These are phyloP conservation scores for Drosophila suboccidentalis DNA, from an alignment of 2,888 invertebrate species.

Conservation along the genomic window DNA sequence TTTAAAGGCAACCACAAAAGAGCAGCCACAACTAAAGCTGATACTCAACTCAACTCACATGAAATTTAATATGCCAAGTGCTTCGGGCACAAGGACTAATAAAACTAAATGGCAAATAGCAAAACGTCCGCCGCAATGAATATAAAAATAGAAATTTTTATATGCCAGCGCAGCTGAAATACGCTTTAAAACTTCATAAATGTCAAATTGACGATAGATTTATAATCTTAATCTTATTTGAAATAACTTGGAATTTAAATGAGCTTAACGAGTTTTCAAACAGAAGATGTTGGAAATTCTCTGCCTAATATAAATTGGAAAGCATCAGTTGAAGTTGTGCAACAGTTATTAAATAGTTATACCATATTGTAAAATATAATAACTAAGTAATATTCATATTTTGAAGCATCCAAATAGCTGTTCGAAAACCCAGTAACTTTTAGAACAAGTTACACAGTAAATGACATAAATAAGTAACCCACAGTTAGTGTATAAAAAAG, in stretches of 20 bases:
- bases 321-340: not conserved
- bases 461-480: not conserved
- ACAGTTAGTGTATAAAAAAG: constrained; percentile 1
- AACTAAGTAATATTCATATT: too few relatives aligned
- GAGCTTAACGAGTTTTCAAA: not conserved
- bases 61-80: constrained; percentile 52
- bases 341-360: too few relatives aligned
- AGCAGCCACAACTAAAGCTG: constrained; percentile 20
- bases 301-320: not conserved
- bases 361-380: too few relatives aligned
- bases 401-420: not conserved
- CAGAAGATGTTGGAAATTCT: too few relatives aligned
- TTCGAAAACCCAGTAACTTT: not conserved
- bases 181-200: constrained; percentile 6
- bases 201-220: not conserved
- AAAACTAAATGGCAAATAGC: constrained; percentile 53
- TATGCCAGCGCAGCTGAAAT: constrained; percentile 13
- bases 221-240: not conserved
- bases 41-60: not conserved
- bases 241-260: not conserved
- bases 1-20: constrained; percentile 25
- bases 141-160: constrained; percentile 17
- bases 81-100: constrained; percentile 22
- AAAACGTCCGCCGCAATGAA: constrained; percentile 29
- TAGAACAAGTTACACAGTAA: not conserved